A percentile compares a stretch with the other conserved stretches of the same genome.
Conservation (phyloP, 2,888 invertebrate species). For the Yponomeuta sedellus region DNA sequence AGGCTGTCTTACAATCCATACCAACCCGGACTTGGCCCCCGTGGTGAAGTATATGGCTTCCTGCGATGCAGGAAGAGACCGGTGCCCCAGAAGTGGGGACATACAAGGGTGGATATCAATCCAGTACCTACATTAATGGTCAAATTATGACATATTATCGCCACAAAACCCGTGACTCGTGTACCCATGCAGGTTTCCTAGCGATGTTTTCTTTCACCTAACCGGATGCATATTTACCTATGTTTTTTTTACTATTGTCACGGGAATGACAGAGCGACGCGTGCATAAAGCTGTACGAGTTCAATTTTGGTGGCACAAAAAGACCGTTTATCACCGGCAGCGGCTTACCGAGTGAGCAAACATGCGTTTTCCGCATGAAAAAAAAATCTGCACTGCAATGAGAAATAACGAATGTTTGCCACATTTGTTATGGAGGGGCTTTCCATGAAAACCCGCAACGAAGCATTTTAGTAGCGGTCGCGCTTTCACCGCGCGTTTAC, state of each 20-base stretch:
- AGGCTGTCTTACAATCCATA: too few relatives aligned
- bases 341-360: slow-evolving; percentile 7
- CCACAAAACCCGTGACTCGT: too few relatives aligned
- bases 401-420: slow-evolving; percentile 10
- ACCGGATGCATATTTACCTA: too few relatives aligned
- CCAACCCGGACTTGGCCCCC: too few relatives aligned
- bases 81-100: too few relatives aligned
- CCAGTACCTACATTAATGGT: too few relatives aligned
- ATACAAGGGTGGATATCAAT: too few relatives aligned
- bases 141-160: too few relatives aligned
- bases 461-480: slow-evolving; percentile 32
- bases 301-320: neutral
- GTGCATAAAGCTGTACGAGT: neutral
- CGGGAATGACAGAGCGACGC: neutral
- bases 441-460: slow-evolving; percentile 30
- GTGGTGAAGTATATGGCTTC: too few relatives aligned
- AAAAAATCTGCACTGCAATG: slow-evolving; percentile 9
- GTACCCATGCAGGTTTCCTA: too few relatives aligned
- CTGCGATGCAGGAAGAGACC: too few relatives aligned
- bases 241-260: neutral
- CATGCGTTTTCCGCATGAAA: neutral
- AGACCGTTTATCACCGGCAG: slow-evolving; percentile 4
- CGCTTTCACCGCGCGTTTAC: slow-evolving; percentile 33
- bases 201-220: too few relatives aligned
- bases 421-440: slow-evolving; percentile 30